A percentile compares a stretch with the other conserved stretches of the same genome.
These are phyloP conservation scores for Hesperophylax magnus DNA, from an alignment of 1,140 invertebrate species.

Conservation along the genomic window DNA sequence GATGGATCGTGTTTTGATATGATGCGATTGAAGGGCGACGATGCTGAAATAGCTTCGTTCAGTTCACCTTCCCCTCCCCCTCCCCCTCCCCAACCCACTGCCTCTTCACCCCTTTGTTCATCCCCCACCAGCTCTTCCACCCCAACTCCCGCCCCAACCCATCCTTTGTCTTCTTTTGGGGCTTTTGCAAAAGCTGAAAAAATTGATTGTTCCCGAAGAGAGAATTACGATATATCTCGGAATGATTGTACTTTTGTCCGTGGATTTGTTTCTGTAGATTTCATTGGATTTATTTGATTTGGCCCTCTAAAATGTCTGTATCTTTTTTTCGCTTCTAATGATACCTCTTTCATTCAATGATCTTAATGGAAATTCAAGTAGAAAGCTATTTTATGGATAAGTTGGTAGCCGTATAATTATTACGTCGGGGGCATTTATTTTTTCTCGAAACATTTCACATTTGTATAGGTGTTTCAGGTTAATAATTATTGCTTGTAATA, in stretches of 20 bases:
- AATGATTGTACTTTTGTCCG: slow-evolving; percentile 29
- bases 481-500: too few relatives aligned
- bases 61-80: not conserved
- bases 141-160: not conserved
- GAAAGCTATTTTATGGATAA: not conserved
- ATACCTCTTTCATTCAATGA: slow-evolving; percentile 2
- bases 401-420: too few relatives aligned
- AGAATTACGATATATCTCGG: slow-evolving; percentile 29
- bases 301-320: slow-evolving; percentile 7
- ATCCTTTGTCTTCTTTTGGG: slow-evolving; percentile 34
- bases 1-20: slow-evolving; percentile 57
- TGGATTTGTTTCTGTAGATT: slow-evolving; percentile 26
- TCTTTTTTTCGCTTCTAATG: too few relatives aligned
- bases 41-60: slow-evolving; percentile 54
- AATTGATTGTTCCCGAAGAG: slow-evolving; percentile 37
- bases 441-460: too few relatives aligned
- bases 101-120: slow-evolving; percentile 2
- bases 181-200: slow-evolving; percentile 31
- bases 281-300: slow-evolving; percentile 30
- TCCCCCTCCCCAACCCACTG: not conserved
- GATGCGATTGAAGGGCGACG: slow-evolving; percentile 56
- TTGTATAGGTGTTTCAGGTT: too few relatives aligned
- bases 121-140: not conserved
- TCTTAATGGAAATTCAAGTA: not conserved
- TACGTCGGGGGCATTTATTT: too few relatives aligned